These are phyloP conservation scores for Plumapathes pennacea DNA, from an alignment of 92 coral and sea anemone genomes.

Conservation along the genomic window DNA sequence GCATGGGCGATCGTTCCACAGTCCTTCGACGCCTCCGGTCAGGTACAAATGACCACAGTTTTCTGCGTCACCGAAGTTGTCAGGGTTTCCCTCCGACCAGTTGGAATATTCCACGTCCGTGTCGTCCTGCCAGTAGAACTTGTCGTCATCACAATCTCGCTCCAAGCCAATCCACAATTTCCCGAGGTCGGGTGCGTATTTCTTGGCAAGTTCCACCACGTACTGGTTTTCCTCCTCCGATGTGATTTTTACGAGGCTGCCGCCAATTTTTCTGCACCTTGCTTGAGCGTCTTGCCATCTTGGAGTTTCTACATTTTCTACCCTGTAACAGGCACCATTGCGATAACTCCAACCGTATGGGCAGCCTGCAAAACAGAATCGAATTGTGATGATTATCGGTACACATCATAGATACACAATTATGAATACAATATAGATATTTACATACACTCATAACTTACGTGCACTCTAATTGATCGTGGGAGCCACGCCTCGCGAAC, in stretches of 20 bases:
- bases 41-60: background rate
- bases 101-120: background rate
- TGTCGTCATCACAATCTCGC: background rate
- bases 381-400: too few species aligned
- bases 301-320: too few species aligned
- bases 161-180: background rate
- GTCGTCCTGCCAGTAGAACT: background rate
- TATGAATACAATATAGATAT: too few species aligned
- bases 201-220: background rate
- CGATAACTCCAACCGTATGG: too few species aligned
- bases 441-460: too few species aligned
- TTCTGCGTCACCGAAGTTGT: background rate
- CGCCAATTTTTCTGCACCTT: background rate
- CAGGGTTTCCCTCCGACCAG: background rate
- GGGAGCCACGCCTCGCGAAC: too few species aligned
- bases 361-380: too few species aligned
- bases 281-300: background rate
- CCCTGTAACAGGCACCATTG: too few species aligned
- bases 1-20: too few species aligned
- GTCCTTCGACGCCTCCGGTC: too few species aligned
- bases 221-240: background rate
- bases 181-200: background rate
- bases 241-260: background rate
- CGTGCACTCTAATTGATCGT: too few species aligned
- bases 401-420: too few species aligned